phyloP scores from a whole-genome alignment of 2,888 invertebrate genomes.

The Ennomos fuscantarius region DNA sequence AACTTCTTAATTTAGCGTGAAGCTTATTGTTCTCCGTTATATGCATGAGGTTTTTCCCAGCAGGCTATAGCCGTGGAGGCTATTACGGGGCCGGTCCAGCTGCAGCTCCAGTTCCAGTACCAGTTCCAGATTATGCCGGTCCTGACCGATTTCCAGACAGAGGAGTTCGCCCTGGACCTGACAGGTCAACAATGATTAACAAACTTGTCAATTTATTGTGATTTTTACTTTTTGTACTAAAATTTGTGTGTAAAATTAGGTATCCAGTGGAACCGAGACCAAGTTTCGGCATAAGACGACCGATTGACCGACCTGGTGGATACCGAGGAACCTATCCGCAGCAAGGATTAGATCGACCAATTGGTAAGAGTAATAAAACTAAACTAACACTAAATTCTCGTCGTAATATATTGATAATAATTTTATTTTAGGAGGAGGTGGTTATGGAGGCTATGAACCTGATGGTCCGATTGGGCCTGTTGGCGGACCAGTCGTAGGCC shows the following conservation, averaged over 20 bases:
- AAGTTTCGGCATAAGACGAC: constrained; percentile 66
- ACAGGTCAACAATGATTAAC: constrained; percentile 57
- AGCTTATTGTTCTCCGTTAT: constrained; percentile 35
- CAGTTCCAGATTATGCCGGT: constrained; percentile 57
- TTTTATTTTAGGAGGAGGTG: constrained; percentile 43
- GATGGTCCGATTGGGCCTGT: constrained; percentile 69
- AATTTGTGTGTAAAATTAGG: constrained; percentile 42
- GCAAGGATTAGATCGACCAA: constrained; percentile 70
- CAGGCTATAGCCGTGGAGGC: constrained; percentile 70
- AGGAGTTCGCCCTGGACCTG: constrained; percentile 77
- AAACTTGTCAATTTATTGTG: neutral
- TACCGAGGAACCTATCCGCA: constrained; percentile 82
- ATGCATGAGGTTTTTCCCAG: constrained; percentile 32
- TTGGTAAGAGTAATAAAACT: constrained; percentile 53
- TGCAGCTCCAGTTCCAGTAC: constrained; percentile 19
- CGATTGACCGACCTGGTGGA: constrained; percentile 75
- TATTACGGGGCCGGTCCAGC: constrained; percentile 58
- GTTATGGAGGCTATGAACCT: constrained; percentile 70
- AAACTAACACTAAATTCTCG: neutral
- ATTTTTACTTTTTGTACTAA: too few species aligned
- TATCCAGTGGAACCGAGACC: constrained; percentile 77
- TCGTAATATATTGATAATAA: neutral
- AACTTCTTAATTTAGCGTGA: constrained; percentile 31
- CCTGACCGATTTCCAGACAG: constrained; percentile 77
- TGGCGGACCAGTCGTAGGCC: constrained; percentile 55